Percentiles rank a stretch among this genome's conserved stretches.
phyloP scores from a whole-genome alignment of 2,888 invertebrate species.

The Platycheirus albimanus region DNA sequence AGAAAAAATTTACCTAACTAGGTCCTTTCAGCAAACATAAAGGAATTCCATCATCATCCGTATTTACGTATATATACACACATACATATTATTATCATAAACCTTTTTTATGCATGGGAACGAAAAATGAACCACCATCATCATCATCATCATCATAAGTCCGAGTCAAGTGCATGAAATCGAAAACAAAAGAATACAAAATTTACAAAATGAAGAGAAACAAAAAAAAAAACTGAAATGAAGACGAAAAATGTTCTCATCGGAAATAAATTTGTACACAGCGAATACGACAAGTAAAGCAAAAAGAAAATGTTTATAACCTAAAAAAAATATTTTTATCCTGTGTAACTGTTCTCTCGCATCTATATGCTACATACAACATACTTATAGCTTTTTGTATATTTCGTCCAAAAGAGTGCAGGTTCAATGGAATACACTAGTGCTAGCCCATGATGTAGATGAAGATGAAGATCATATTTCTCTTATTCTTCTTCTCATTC shows the following conservation, averaged over 20 bases:
- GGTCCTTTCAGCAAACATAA: constrained; percentile 59
- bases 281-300: constrained; percentile 8
- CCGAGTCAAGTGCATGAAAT: constrained; percentile 69
- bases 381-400: neutral
- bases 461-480: constrained; percentile 59
- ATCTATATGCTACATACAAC: too few relatives aligned
- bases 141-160: neutral
- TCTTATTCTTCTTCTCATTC: constrained; percentile 38
- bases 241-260: constrained; percentile 64
- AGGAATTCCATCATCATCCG: constrained; percentile 55
- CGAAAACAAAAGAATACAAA: constrained; percentile 66
- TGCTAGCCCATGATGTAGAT: too few relatives aligned
- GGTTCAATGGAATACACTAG: constrained; percentile 32
- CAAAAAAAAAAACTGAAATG: constrained; percentile 22
- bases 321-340: constrained; percentile 66
- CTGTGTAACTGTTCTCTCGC: constrained; percentile 56
- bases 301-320: constrained; percentile 57
- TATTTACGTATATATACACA: neutral
- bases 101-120: constrained; percentile 67
- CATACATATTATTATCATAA: constrained; percentile 19
- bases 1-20: constrained; percentile 55
- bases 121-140: constrained; percentile 32
- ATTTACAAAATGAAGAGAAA: too few relatives aligned
- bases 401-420: neutral
- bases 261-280: constrained; percentile 62